Base-by-base conservation (phyloP, 2,797 vertebrate genomes). In the Gastrophryne carolinensis region DNA sequence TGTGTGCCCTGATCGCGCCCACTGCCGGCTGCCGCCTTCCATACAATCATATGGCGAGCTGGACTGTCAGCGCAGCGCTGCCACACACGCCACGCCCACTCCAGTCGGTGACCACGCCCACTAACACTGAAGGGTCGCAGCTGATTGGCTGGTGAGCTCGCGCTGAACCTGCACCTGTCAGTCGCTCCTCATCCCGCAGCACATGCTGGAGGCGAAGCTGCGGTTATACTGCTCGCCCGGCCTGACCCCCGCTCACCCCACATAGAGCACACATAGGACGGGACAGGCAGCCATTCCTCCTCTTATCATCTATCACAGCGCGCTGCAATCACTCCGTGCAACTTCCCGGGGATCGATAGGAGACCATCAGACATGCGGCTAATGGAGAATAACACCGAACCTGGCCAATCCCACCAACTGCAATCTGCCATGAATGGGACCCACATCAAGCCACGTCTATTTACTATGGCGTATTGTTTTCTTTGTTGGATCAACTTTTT, bases 121-220 rank as follows among this genome's bases (percentile, higher is more conserved):
- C 52, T 57, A 26, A 2, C 2, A 3, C 12, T 0, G 12, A 17
- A 17, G 4, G 0, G 2, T 1, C 4, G 34, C 7, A n/a, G 24
- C 32, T 13, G 65, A 77, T 77, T 77, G 74, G 74, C 23, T 19
- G 0, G 26, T n/a, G 29, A 58, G 50, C 50, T 30, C 47, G 24
- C 57, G 47, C 66, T 63, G 57, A 71, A 77, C 67, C 64, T 56
- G 74, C 74, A 71, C 74, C 74, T 77, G 74, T 77, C 74, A 63
- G 49, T 57, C 35, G 24, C 8, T 58, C n/a, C 21, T 29, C 23
- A 13, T 27, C 3, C 32, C 56, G 67, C 72, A 23, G 53, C 62
- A 58, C 62, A 60, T 60, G 72, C 62, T 19, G 9, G 27, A 52
- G 19, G 47, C 50, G 50, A 3, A 34, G 3, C 27, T 44, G n/a